These are phyloP conservation scores for Salpingus planirostris DNA, from an alignment of 2,888 invertebrate genomes.

Conservation along the genomic window DNA sequence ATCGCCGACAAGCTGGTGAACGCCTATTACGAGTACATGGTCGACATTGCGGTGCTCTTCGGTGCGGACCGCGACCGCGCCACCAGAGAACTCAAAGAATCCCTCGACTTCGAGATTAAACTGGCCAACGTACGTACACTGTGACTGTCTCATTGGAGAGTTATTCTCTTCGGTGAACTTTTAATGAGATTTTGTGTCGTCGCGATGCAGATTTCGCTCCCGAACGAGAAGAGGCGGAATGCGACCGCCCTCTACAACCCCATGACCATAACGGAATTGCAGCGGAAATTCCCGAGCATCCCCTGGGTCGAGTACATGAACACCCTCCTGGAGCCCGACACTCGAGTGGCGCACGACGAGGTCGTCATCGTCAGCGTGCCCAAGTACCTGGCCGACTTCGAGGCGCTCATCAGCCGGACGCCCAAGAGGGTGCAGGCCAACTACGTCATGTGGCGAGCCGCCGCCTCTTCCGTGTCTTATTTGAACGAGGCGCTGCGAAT, in stretches of 20 bases:
- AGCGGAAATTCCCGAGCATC: conserved; percentile 63
- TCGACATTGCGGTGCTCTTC: conserved; percentile 75
- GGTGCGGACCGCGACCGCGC: conserved; percentile 69
- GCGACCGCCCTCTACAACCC: conserved; percentile 88
- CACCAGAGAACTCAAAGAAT: conserved; percentile 61
- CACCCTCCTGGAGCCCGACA: conserved; percentile 59
- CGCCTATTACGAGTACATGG: conserved; percentile 80
- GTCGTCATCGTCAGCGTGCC: conserved; percentile 79
- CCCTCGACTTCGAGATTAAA: conserved; percentile 79
- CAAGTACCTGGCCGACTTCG: conserved; percentile 64
- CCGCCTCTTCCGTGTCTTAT: conserved; percentile 72
- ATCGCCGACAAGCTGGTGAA: conserved; percentile 74
- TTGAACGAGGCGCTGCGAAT: conserved; percentile 69
- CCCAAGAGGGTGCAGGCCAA: conserved; percentile 69
- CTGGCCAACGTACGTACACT: conserved; percentile 75
- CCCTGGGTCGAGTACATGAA: conserved; percentile 83
- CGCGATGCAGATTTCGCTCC: conserved; percentile 80
- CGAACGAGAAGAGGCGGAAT: conserved; percentile 83
- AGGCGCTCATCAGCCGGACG: conserved; percentile 47
- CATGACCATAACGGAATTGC: conserved; percentile 72
- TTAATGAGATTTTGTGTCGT: too few species aligned
- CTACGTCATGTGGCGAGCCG: conserved; percentile 88
- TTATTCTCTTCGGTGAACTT: too few species aligned
- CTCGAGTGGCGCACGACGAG: conserved; percentile 59
- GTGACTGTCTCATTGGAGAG: too few species aligned